Conservation (phyloP, 2,113 vertebrate species). For the Ammodytes dubius region DNA sequence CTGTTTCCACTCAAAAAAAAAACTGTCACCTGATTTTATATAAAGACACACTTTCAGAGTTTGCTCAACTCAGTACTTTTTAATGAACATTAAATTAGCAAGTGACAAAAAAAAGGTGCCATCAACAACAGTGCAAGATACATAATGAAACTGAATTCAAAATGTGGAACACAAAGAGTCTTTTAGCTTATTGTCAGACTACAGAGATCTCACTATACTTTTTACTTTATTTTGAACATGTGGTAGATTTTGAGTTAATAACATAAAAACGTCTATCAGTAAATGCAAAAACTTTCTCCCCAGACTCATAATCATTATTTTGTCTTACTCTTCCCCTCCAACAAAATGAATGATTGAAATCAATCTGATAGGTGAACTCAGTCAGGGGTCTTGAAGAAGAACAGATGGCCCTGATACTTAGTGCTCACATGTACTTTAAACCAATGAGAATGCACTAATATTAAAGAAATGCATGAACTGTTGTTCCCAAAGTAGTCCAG, state of each 20-base stretch:
- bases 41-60: not conserved
- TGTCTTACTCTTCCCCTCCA: not conserved
- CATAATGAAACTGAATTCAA: not conserved
- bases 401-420: not conserved
- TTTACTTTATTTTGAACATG: constrained; percentile 15
- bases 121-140: not conserved
- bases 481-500: no score
- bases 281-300: not conserved
- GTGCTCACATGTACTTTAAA: not conserved
- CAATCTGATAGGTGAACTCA: not conserved
- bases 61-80: constrained; percentile 12
- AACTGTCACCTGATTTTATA: not conserved
- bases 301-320: constrained; percentile 7
- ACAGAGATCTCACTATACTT: constrained; percentile 1
- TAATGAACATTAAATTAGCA: constrained; percentile 20
- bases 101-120: not conserved
- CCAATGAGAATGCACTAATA: not conserved
- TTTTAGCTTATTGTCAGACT: not conserved
- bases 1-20: not conserved
- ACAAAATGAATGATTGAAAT: constrained; percentile 15
- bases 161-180: not conserved
- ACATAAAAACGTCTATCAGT: constrained; percentile 4
- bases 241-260: not conserved
- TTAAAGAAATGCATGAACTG: not conserved
- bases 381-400: not conserved